A percentile compares a stretch with the other conserved stretches of the same genome.
Conservation (phyloP, 1,140 invertebrate species). For the Drosophila rhopaloa region DNA sequence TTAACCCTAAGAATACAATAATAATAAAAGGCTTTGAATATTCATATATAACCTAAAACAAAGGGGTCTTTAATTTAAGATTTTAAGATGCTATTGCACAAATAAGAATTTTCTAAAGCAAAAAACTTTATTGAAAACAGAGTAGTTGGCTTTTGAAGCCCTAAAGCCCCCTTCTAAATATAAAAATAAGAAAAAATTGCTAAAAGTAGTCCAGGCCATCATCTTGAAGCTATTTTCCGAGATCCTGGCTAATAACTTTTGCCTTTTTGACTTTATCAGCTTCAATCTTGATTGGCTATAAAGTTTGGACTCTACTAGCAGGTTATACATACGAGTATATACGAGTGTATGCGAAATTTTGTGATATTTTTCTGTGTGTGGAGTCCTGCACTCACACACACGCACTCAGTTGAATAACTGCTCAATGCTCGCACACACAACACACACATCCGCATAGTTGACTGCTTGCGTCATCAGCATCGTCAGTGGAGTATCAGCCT, state of each 20-base stretch:
- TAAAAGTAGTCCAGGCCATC: neutral
- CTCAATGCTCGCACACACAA: slow-evolving; percentile 47
- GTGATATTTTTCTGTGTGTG: slow-evolving; percentile 23
- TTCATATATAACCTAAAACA: too few species aligned
- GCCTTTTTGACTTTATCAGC: slow-evolving; percentile 28
- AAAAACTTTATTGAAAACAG: too few species aligned
- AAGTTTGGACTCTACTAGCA: slow-evolving; percentile 25
- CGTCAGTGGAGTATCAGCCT: slow-evolving; percentile 67
- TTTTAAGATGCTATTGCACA: too few species aligned
- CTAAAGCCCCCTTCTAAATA: too few species aligned
- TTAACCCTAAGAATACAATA: too few species aligned
- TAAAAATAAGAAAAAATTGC: neutral
- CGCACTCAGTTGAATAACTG: slow-evolving; percentile 37
- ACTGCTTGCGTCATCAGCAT: slow-evolving; percentile 78
- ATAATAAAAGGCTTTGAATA: too few species aligned
- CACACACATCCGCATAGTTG: slow-evolving; percentile 36
- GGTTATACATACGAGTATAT: slow-evolving; percentile 1
- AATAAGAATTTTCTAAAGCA: too few species aligned
- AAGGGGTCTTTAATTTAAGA: too few species aligned
- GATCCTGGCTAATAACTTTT: slow-evolving; percentile 37
- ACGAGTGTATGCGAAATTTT: slow-evolving; percentile 9
- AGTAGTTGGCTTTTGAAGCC: too few species aligned
- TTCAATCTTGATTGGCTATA: slow-evolving; percentile 37
- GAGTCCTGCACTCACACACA: slow-evolving; percentile 31
- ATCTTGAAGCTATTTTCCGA: slow-evolving; percentile 2